Percentiles rank a stretch among this genome's conserved stretches.
phyloP scores from a whole-genome alignment of 1,140 invertebrate genomes.

The Heliconius eleuchia region DNA sequence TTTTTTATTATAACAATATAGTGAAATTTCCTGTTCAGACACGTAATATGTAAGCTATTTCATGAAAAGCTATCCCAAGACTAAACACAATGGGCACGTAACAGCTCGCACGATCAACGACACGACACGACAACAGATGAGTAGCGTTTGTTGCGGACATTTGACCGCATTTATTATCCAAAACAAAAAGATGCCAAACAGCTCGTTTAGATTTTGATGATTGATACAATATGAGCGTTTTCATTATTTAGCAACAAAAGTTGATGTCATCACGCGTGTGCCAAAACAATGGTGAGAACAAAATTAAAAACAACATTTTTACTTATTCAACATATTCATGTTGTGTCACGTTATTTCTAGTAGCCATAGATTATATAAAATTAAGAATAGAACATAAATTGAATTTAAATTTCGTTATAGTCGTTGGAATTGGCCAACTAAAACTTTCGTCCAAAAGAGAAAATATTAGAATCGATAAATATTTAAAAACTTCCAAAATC shows the following conservation, averaged over 20 bases:
- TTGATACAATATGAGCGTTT: not conserved
- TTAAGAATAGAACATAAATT: no score
- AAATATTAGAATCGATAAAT: not conserved
- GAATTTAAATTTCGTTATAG: no score
- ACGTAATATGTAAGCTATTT: not conserved
- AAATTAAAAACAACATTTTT: not conserved
- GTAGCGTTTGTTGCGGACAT: not conserved
- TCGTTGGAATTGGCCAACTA: no score
- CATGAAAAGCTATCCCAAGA: not conserved
- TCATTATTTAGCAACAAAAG: not conserved
- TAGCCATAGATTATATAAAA: no score
- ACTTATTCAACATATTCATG: not conserved
- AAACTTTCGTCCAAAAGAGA: slow-evolving; percentile 1
- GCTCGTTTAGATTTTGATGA: not conserved
- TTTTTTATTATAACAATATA: not conserved
- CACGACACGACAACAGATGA: not conserved
- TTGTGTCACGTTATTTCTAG: not conserved
- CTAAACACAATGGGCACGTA: not conserved
- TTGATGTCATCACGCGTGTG: not conserved
- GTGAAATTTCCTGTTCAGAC: not conserved
- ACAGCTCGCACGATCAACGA: not conserved
- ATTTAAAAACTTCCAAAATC: not conserved
- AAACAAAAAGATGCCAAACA: slow-evolving; percentile 3
- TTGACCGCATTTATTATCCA: not conserved
- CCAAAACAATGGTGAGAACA: not conserved